These are phyloP conservation scores for Bombus huntii DNA, from an alignment of 1,140 invertebrate species.

Conservation along the genomic window DNA sequence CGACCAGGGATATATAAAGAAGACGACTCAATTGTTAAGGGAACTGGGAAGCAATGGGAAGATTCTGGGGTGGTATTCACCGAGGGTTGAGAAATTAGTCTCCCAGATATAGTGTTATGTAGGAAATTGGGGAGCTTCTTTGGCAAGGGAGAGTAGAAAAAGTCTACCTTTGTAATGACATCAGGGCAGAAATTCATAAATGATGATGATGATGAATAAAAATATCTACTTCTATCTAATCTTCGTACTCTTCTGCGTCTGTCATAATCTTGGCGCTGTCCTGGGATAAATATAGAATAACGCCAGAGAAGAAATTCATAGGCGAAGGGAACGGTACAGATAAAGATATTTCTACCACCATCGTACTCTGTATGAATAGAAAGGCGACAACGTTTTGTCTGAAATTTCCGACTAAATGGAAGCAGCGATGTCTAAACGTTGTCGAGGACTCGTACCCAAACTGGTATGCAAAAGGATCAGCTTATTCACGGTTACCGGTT, in stretches of 20 bases:
- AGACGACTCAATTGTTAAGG: constrained; percentile 3
- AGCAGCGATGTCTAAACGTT: background rate
- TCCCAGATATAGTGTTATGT: too few relatives aligned
- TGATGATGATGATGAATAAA: too few relatives aligned
- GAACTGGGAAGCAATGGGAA: background rate
- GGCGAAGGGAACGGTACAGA: too few relatives aligned
- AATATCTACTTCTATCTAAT: too few relatives aligned
- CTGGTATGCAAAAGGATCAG: constrained; percentile 12
- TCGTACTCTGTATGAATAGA: background rate
- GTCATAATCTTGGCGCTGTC: too few relatives aligned
- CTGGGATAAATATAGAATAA: too few relatives aligned
- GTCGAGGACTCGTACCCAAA: background rate
- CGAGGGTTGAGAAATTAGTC: constrained; percentile 1
- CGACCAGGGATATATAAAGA: constrained; percentile 22
- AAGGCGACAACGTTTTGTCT: too few relatives aligned
- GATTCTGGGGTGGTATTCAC: background rate
- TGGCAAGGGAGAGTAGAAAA: background rate
- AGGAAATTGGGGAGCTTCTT: background rate
- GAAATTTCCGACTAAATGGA: background rate
- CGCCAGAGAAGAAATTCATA: too few relatives aligned
- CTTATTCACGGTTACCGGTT: constrained; percentile 32
- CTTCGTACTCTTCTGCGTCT: too few relatives aligned
- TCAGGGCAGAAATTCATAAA: too few relatives aligned
- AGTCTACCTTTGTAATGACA: too few relatives aligned
- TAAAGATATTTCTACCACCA: too few relatives aligned